Conservation (phyloP, 2,888 invertebrate genomes). For the Prosapia bicincta region DNA sequence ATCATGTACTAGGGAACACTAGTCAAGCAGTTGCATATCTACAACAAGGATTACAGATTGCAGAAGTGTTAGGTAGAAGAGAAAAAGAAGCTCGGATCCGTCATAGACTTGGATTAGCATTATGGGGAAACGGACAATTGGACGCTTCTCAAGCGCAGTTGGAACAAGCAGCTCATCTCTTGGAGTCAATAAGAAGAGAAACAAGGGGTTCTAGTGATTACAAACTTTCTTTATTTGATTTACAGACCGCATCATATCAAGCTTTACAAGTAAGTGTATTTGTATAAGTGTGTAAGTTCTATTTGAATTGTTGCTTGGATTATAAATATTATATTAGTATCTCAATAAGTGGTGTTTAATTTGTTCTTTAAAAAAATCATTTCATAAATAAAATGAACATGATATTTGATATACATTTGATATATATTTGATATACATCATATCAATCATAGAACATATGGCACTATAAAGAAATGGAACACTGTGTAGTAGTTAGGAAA, state of each 20-base stretch:
- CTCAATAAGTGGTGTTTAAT: too few relatives aligned
- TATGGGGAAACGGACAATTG: conserved; percentile 86
- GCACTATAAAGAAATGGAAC: too few relatives aligned
- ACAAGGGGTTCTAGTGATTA: conserved; percentile 54
- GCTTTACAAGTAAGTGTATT: conserved; percentile 58
- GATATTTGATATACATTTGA: too few relatives aligned
- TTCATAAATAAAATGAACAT: too few relatives aligned
- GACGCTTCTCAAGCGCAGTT: conserved; percentile 86
- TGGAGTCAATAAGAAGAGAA: conserved; percentile 68
- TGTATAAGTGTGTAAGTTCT: too few relatives aligned
- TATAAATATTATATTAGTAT: too few relatives aligned
- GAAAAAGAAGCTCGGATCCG: conserved; percentile 89
- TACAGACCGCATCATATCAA: conserved; percentile 87
- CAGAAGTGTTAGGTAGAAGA: conserved; percentile 74
- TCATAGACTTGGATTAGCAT: conserved; percentile 82
- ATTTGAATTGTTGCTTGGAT: too few relatives aligned
- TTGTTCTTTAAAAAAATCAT: too few relatives aligned
- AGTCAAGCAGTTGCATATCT: conserved; percentile 85
- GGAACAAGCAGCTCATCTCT: conserved; percentile 78
- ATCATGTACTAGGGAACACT: conserved; percentile 83
- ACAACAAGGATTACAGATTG: conserved; percentile 80
- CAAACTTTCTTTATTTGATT: conserved; percentile 63
- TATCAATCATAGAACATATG: too few relatives aligned
- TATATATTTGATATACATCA: too few relatives aligned
- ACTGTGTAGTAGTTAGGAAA: too few relatives aligned